A percentile compares a stretch with the other conserved stretches of the same genome.
Conservation (phyloP, 2,797 vertebrate genomes). For the Danionella dracula region DNA sequence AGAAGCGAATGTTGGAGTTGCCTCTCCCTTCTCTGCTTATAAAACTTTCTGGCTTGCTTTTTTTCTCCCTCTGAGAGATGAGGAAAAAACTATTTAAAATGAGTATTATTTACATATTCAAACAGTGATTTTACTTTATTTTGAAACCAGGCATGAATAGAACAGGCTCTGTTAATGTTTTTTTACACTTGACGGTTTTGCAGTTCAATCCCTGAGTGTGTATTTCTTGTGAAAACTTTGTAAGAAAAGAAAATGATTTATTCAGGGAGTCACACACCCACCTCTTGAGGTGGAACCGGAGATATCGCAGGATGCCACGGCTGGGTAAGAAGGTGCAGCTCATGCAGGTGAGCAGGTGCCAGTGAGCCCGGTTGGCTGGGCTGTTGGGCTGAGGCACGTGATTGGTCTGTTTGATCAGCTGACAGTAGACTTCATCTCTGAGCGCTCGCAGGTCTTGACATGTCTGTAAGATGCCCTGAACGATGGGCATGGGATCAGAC, state of each 20-base stretch:
- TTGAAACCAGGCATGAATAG: no score
- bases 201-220: no score
- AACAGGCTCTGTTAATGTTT: no score
- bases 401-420: slow-evolving; percentile 93
- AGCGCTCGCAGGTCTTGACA: slow-evolving; percentile 84
- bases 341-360: slow-evolving; percentile 91
- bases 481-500: slow-evolving; percentile 85
- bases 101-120: no score
- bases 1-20: no score
- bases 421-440: slow-evolving; percentile 88
- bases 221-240: no score
- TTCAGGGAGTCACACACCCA: slow-evolving; percentile 33
- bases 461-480: slow-evolving; percentile 90
- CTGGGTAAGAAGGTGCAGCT: slow-evolving; percentile 89
- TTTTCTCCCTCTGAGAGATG: no score
- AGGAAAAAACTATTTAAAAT: no score
- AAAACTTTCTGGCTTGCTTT: no score
- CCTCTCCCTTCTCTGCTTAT: no score
- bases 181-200: no score
- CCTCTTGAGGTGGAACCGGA: slow-evolving; percentile 90
- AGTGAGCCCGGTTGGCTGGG: slow-evolving; percentile 79
- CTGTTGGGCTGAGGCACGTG: slow-evolving; percentile 84
- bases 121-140: no score
- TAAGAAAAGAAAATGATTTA: neutral
- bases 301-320: slow-evolving; percentile 84